Base-by-base conservation (phyloP, 1,140 invertebrate genomes). In the Drosophila arawakana region DNA sequence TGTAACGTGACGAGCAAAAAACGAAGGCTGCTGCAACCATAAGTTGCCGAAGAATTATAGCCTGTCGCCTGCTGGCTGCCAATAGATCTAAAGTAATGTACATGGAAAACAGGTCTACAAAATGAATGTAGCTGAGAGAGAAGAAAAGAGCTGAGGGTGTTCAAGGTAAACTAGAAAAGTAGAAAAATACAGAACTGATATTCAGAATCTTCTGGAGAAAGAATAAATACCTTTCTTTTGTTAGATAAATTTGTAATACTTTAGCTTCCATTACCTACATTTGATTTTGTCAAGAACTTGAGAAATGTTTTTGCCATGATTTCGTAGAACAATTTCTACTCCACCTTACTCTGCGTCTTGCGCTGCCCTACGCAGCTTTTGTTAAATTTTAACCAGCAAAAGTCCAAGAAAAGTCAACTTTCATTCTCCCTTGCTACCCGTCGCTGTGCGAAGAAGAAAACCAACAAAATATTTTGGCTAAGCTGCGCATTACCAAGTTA, bases 401-500 rank as follows among this genome's bases (percentile, higher is more conserved):
- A 43, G 18, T 46, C 44, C 44, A 30, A 62, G 47, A 13, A 11
- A 46, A 46, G 39, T 13, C n/a, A 54, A 41, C 41, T 55, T 35
- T 35, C 25, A 13, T 9, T 15, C 63, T 8, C 21, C 6, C n/a
- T 34, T 10, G 2, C 15, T 3, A 3, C 46, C 18, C n/a, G 7
- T n/a, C 7, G 13, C 34, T 15, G 8, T 1, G 10, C 39, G 7
- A 2, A 2, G 5, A 11, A 15, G 1, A 35, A 35, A 9, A n/a
- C 49, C 21, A 52, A 30, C 10, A 34, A 59, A 62, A 58, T 70
- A 61, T 69, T 52, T 15, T 50, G 52, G 59, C 72, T 75, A 71
- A 75, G 73, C 68, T 71, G 55, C 50, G 65, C 68, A 75, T 75
- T 75, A 71, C 60, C 61, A 72, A 78, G 73, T 78, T 78, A 78